Evolutionary conservation across 2,888 invertebrate species (phyloP).

Genomic region (Acronicta psi): DNA sequence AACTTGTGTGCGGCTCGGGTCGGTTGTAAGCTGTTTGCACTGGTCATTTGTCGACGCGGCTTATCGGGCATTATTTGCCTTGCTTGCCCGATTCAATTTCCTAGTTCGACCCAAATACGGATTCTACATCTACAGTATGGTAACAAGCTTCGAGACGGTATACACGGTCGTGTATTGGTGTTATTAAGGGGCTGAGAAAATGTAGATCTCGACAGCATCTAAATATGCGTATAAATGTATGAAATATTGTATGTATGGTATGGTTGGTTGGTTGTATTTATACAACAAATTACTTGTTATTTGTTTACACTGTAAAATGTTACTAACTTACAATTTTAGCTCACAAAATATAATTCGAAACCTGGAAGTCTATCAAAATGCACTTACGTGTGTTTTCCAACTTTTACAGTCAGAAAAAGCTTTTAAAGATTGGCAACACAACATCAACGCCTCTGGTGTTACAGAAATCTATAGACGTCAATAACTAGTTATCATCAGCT

Average conservation of each 20-base stretch:
- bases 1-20: constrained; percentile 47
- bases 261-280: too few species aligned
- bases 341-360: too few species aligned
- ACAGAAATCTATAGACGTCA: too few species aligned
- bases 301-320: too few species aligned
- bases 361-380: too few species aligned
- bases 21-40: constrained; percentile 65
- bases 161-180: constrained; percentile 41
- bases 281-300: too few species aligned
- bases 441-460: too few species aligned
- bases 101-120: constrained; percentile 51
- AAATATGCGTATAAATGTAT: background rate
- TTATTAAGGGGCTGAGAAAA: constrained; percentile 33
- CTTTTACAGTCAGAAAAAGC: too few species aligned
- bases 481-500: too few species aligned
- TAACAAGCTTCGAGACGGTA: constrained; percentile 24
- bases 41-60: constrained; percentile 68
- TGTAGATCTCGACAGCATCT: constrained; percentile 13
- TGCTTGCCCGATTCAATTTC: constrained; percentile 58
- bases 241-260: background rate
- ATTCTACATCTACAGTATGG: constrained; percentile 36
- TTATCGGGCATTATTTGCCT: constrained; percentile 67
- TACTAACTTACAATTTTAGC: too few species aligned
- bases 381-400: too few species aligned
- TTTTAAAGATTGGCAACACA: too few species aligned